Evolutionary conservation across 2,797 vertebrate species (phyloP).

Genomic region (Huso huso): DNA sequence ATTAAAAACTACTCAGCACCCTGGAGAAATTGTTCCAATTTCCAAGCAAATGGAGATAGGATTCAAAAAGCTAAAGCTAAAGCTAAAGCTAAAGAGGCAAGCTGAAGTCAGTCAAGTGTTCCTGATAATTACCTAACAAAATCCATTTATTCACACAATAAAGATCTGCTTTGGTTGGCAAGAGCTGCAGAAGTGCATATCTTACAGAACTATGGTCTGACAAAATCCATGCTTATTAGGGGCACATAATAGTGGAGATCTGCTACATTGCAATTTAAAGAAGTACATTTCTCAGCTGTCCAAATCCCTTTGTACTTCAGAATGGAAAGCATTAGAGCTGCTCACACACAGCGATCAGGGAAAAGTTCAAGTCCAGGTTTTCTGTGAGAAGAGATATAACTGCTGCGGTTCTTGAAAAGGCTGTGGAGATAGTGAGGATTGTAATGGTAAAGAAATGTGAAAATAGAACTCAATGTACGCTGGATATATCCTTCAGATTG

Average conservation of each 20-base stretch:
- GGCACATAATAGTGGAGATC: neutral
- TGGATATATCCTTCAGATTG: no score
- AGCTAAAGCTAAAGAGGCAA: no score
- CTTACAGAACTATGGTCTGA: neutral
- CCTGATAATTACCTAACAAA: slow-evolving; percentile 7
- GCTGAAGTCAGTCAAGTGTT: neutral
- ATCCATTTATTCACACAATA: slow-evolving; percentile 8
- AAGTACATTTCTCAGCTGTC: neutral
- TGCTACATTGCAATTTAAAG: neutral
- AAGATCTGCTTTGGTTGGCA: neutral
- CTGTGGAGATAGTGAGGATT: no score
- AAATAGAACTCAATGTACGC: no score
- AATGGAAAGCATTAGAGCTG: slow-evolving; percentile 2
- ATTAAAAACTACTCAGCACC: neutral
- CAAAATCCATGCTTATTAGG: neutral
- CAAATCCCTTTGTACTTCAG: neutral
- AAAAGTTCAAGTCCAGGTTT: no score
- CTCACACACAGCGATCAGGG: no score
- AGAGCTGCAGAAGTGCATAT: neutral
- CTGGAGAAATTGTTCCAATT: neutral
- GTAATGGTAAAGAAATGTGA: no score
- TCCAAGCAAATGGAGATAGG: neutral
- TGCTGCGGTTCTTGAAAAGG: no score
- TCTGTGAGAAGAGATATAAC: no score
- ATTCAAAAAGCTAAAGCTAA: slow-evolving; percentile 6